Conservation (phyloP, 2,113 vertebrate genomes). For the Oncorhynchus gorbuscha region DNA sequence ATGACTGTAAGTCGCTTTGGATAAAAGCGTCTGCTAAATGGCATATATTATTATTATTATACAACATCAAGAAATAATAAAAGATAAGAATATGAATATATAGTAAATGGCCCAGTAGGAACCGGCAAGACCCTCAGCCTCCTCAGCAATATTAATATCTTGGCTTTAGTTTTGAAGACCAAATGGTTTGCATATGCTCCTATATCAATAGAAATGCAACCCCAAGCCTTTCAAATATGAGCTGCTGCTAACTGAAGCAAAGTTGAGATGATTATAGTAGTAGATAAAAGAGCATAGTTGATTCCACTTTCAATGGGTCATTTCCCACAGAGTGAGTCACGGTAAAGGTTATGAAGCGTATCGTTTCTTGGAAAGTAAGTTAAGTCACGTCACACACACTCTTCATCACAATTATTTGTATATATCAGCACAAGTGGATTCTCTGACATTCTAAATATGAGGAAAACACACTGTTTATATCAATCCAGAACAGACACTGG, state of each 20-base stretch:
- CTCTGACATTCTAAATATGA: constrained; percentile 19
- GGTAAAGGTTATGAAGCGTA: background rate
- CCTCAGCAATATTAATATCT: background rate
- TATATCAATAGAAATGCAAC: constrained; percentile 3
- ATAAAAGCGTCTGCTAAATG: no score
- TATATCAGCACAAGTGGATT: constrained; percentile 15
- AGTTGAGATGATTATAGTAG: constrained; percentile 26
- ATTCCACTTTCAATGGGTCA: constrained; percentile 1
- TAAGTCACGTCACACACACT: constrained; percentile 5
- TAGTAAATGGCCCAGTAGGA: no score
- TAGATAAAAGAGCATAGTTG: constrained; percentile 1
- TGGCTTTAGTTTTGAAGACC: constrained; percentile 6
- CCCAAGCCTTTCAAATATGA: constrained; percentile 9
- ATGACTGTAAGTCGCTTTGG: no score
- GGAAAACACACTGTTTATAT: constrained; percentile 34
- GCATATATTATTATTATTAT: no score
- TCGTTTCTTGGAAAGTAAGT: constrained; percentile 1
- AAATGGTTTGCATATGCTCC: constrained; percentile 28
- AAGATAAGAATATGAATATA: no score
- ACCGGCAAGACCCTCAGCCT: no score
- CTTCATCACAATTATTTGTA: background rate
- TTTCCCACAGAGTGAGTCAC: background rate
- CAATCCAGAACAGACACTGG: constrained; percentile 35
- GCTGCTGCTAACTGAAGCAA: constrained; percentile 30
- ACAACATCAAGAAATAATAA: no score